Base-by-base conservation (phyloP, 2,888 invertebrate genomes). In the Melinaea marsaeus region DNA sequence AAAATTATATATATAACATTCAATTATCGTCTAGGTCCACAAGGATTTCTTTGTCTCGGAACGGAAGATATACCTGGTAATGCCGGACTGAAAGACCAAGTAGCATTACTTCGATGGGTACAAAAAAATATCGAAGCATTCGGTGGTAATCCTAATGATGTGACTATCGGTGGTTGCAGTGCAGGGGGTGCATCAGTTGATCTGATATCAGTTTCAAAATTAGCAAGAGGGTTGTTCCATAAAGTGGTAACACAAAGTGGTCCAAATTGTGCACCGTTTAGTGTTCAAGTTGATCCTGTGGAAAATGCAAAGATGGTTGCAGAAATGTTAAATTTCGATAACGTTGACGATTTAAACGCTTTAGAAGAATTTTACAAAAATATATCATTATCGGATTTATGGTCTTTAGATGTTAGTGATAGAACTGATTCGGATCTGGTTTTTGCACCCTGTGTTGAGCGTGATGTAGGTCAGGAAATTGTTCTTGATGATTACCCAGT, bases 41-140 rank as follows among this genome's bases (percentile, higher is more conserved):
- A 69, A 64, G 83, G 83, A 0, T 82, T 81, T 57, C 67, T 83
- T n/a, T 81, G 80, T 65, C 72, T 83, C 33, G 83, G 83, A 0
- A 83, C 82, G 13, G 71, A 75, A 60, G 75, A 74, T 56, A 74
- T 70, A 54, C 85, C 85, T 2, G 85, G 85, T 2, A 84, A 85
- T 54, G 83, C 83, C 11, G 85, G 83, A 7, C 71, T 84, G 72
- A 85, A 84, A 65, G 85, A 85, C 62, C 82, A 82, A 66, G 75
- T 85, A 3, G 78, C 79, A 0, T 65, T 79, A 22, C 72, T 84
- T 7, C 60, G 61, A 0, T 69, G 65, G 68, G 68, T 68, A 0
- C 73, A 79, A 35, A 71, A 69, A 6, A 84, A 85, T 61, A 83
- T 85, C 57, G 81, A 72, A 0, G 71, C 60, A 2, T 84, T 81